These are phyloP conservation scores for Calyptomena viridis DNA, from an alignment of 2,113 vertebrate species.

Conservation along the genomic window DNA sequence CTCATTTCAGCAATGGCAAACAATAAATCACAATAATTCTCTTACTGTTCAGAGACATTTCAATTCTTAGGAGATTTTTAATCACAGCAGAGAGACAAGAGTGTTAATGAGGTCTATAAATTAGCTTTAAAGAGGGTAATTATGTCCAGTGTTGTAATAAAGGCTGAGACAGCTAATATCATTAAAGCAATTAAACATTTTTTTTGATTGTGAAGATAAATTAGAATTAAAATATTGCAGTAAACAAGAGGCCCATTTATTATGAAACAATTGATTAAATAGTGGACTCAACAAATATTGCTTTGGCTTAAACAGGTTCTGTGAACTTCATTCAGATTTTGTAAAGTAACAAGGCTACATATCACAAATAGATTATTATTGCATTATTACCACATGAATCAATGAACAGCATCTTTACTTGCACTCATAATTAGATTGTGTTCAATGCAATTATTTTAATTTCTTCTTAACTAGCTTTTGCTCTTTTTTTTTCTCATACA, in stretches of 20 bases:
- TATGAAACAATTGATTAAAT: slow-evolving; percentile 17
- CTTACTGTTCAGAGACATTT: slow-evolving; percentile 66
- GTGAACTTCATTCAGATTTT: neutral
- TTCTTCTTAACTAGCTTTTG: neutral
- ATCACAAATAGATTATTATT: neutral
- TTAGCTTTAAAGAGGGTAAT: slow-evolving; percentile 77
- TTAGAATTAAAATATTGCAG: slow-evolving; percentile 67
- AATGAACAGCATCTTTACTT: neutral
- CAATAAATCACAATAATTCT: slow-evolving; percentile 73
- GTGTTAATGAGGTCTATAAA: slow-evolving; percentile 85
- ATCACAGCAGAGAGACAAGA: slow-evolving; percentile 75
- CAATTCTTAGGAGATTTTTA: slow-evolving; percentile 75
- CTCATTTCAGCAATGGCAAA: slow-evolving; percentile 53
- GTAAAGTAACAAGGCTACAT: neutral
- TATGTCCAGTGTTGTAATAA: slow-evolving; percentile 71
- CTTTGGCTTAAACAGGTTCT: neutral
- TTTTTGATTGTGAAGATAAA: slow-evolving; percentile 77
- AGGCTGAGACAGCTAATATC: slow-evolving; percentile 72
- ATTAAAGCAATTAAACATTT: slow-evolving; percentile 77
- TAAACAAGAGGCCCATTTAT: slow-evolving; percentile 58
- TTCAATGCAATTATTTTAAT: neutral
- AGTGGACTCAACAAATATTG: neutral
- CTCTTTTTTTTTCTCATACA: neutral
- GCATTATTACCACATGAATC: neutral
- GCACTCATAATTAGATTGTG: neutral